Evolutionary conservation across 2,888 invertebrate species (phyloP).

Genomic region (Watsonalla cultraria): DNA sequence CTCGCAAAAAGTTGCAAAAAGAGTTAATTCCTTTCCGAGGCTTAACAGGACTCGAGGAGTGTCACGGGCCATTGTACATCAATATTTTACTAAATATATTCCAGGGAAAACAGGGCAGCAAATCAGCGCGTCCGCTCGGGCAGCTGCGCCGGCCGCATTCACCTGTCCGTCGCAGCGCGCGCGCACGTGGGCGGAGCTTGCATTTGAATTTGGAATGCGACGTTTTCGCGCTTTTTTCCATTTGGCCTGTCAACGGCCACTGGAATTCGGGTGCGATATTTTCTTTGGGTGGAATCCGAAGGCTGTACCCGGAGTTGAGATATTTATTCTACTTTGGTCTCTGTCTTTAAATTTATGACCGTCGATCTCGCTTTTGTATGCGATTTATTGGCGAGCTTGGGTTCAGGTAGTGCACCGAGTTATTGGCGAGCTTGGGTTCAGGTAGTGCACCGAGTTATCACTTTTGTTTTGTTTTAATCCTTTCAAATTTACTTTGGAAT

Average conservation of each 20-base stretch:
- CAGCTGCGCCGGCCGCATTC: slow-evolving; percentile 66
- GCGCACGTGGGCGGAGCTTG: slow-evolving; percentile 66
- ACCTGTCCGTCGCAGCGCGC: slow-evolving; percentile 62
- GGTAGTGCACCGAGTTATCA: slow-evolving; percentile 36
- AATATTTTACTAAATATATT: slow-evolving; percentile 65
- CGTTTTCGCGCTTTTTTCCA: slow-evolving; percentile 65
- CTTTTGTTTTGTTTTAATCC: slow-evolving; percentile 2
- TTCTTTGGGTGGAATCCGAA: slow-evolving; percentile 70
- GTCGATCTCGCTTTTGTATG: slow-evolving; percentile 37
- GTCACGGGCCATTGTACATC: slow-evolving; percentile 67
- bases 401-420: slow-evolving; percentile 53
- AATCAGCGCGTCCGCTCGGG: slow-evolving; percentile 52
- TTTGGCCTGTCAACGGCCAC: slow-evolving; percentile 56
- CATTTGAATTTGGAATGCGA: slow-evolving; percentile 47
- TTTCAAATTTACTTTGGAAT: not conserved
- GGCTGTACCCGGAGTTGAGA: slow-evolving; percentile 64
- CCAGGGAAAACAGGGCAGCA: slow-evolving; percentile 58
- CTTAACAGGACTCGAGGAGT: slow-evolving; percentile 40
- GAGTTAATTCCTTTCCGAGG: slow-evolving; percentile 28
- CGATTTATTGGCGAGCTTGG: slow-evolving; percentile 58
- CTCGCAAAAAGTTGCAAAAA: slow-evolving; percentile 36
- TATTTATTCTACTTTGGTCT: slow-evolving; percentile 56
- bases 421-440: slow-evolving; percentile 55
- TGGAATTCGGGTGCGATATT: slow-evolving; percentile 78
- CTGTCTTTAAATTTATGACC: slow-evolving; percentile 56